Base-by-base conservation (phyloP, 2,888 invertebrate species). In the Agrotis ipsilon region DNA sequence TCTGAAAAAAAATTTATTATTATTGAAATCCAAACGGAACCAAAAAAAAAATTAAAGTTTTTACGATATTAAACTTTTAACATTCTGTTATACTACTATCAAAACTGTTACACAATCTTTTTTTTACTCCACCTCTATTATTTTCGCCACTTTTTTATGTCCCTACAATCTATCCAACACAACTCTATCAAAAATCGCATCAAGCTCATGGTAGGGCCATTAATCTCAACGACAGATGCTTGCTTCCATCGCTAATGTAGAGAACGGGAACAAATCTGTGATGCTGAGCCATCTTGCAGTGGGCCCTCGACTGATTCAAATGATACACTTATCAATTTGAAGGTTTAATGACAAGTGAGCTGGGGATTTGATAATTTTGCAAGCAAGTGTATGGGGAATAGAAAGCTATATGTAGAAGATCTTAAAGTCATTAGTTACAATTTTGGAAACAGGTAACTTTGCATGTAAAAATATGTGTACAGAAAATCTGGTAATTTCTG, bases 201-300 rank as follows among this genome's bases (percentile, higher is more conserved):
- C 77, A 32, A 43, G 63, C 72, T 76, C 69, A 60, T 89, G 74
- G 90, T 91, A 91, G 72, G 83, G 86, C 82, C 57, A 67, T 60
- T 63, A 72, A 84, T 84, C 83, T 83, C 82, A 57, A 57, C 78
- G 78, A 75, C 80, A 80, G 80, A 77, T 78, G 85, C 87, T 88
- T 89, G 83, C 88, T 90, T 89, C 89, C 88, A 89, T 87, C 87
- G 88, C 86, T 91, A 92, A 91, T 92, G 87, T 91, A 89, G 84
- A 88, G 86, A 88, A 86, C 83, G 86, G 83, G 86, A 89, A 89
- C 88, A 88, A 92, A 92, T 91, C 88, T 83, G 84, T 82, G 88
- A 86, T 80, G 80, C 80, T 83, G 87, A 82, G 82, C 85, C 78
- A 78, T 68, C 74, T 72, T 54, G 54, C 61, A 67, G 57, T 72